Conservation (phyloP, 53 echinoderm and acorn worm genomes). For the Henricia sp. region DNA sequence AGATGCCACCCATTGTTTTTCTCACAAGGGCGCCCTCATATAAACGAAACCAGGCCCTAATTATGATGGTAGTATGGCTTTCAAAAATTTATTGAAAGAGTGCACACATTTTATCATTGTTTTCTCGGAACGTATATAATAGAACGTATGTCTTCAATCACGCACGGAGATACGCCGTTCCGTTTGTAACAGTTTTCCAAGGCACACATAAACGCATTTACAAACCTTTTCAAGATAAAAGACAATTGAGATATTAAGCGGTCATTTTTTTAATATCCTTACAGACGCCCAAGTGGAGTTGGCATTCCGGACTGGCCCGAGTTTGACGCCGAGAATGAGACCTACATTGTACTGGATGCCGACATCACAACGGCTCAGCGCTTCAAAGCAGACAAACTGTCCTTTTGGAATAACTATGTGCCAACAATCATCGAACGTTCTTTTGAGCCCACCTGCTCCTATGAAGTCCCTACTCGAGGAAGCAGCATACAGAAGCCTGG, state of each 20-base stretch:
- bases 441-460: conserved; percentile 12
- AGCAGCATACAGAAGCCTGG: background rate
- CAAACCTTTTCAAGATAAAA: no score
- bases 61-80: no score
- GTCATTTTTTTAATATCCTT: background rate
- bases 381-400: conserved; percentile 31
- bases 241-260: no score
- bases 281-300: conserved; percentile 67
- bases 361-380: conserved; percentile 36
- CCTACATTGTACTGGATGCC: conserved; percentile 50
- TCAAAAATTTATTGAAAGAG: no score
- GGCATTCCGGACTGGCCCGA: conserved; percentile 48
- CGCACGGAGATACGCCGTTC: background rate
- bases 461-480: conserved; percentile 8
- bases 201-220: no score
- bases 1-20: no score
- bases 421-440: background rate
- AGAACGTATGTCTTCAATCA: background rate
- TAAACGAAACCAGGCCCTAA: no score
- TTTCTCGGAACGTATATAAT: no score
- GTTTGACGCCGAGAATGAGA: conserved; percentile 50
- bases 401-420: conserved; percentile 65
- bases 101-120: no score
- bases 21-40: no score
- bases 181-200: background rate